Evolutionary conservation across 2,113 vertebrate species (phyloP), one percentile per base, ranked within the genome.

Genomic region (Scophthalmus maximus): DNA sequence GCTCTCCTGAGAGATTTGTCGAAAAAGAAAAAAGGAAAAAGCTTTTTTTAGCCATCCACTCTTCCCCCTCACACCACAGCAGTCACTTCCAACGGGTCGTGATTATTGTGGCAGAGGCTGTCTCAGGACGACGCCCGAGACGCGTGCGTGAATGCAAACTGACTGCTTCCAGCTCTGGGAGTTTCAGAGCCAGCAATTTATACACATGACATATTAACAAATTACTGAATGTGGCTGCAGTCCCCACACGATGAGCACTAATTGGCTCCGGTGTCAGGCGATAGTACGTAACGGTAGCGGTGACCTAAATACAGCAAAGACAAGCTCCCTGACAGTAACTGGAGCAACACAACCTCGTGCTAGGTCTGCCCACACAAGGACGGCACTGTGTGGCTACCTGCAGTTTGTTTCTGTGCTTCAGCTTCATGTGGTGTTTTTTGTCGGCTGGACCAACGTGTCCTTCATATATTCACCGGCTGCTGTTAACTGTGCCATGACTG

Each of bases 1-100:
- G 1, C 20, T 10, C 55, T 71, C 53, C 23, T 46, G 0, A 52
- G 55, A 79, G 40, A 70, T 71, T 64, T 57, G 63, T 34, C 17
- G 58, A 68, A 42, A 63, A 53, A 50, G 51, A 49, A 10, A 34
- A 49, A 65, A 59, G 8, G 10, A 44, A 26, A 52, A 36, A 50
- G 79, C 69, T 65, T 75, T 85, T 63, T 81, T 73, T 69, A 81
- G 65, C 53, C 11, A 2, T 63, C 17, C n/a, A 18, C 46, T 69
- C 5, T 55, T 80, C 51, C 26, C 51, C 78, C 73, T 82, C 61
- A 78, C 73, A 14, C 65, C 66, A 53, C 72, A 68, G 65, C 79
- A 85, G 87, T 82, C 59, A 67, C 73, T 80, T 76, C 70, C 82
- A 71, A 85, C 61, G 53, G 78, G 58, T 44, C 61, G 60, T 71